Evolutionary conservation across 2,888 invertebrate genomes (phyloP).

Genomic region (Leucoptera coffeella): DNA sequence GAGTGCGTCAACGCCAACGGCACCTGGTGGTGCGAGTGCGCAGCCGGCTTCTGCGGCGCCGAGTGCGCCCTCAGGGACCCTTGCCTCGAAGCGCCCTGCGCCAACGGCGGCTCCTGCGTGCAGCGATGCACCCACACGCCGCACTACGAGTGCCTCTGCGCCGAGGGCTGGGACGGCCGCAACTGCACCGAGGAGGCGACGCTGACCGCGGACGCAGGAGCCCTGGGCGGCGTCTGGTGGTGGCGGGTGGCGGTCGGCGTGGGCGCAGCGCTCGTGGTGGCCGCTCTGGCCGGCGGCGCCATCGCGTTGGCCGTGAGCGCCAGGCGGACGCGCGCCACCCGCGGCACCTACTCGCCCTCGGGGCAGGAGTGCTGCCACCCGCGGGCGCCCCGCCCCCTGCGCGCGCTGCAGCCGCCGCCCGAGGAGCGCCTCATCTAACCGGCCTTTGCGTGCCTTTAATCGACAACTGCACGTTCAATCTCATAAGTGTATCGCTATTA

Average conservation of each 20-base stretch:
- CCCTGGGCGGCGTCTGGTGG: conserved; percentile 9
- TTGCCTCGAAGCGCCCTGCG: conserved; percentile 62
- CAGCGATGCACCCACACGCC: conserved; percentile 56
- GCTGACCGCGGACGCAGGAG: conserved; percentile 5
- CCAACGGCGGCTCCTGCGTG: conserved; percentile 64
- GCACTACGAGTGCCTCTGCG: conserved; percentile 66
- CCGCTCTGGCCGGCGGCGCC: conserved; percentile 60
- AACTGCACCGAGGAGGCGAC: conserved; percentile 67
- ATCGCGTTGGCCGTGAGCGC: conserved; percentile 80
- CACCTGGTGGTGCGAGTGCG: conserved; percentile 48
- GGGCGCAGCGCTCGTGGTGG: conserved; percentile 63
- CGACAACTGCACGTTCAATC: too few relatives aligned
- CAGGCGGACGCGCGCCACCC: conserved; percentile 87
- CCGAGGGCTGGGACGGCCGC: conserved; percentile 62
- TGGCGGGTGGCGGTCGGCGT: conserved; percentile 58
- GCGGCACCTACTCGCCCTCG: conserved; percentile 96
- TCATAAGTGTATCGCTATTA: too few relatives aligned
- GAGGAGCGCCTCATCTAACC: conserved; percentile 90
- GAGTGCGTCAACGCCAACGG: conserved; percentile 71
- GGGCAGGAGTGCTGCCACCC: conserved; percentile 95
- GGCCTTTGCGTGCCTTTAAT: too few relatives aligned
- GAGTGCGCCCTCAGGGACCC: conserved; percentile 70
- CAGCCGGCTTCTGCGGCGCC: conserved; percentile 62
- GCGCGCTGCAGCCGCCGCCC: conserved; percentile 94
- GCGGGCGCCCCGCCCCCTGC: conserved; percentile 81